Base-by-base conservation (phyloP, 1,140 invertebrate genomes). In the Drosophila simulans region DNA sequence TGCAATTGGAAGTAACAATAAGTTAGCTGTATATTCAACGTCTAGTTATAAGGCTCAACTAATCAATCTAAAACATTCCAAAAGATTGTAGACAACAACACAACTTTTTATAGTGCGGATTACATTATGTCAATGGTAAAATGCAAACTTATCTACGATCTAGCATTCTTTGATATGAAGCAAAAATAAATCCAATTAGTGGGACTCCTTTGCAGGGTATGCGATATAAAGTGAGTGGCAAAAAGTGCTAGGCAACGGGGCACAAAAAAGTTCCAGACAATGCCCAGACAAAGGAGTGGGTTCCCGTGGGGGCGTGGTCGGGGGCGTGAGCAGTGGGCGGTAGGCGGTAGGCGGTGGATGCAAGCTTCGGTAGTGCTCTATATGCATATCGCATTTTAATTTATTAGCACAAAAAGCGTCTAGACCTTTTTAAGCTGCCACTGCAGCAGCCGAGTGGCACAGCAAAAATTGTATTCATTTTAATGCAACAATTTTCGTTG, bases 381-480 rank as follows among this genome's bases (percentile, higher is more conserved):
- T 89, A 88, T 90, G 84, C 84, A 89, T 84, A 89, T 80, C 71
- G 84, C 80, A 89, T 89, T 89, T 89, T 89, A 89, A 89, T 89
- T 89, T 89, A 89, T 89, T 89, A 89, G 84, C 77, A 88, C 84
- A 89, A 88, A 88, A 88, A 88, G 77, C 73, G 84, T 89, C 84
- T 89, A 89, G 84, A 89, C 84, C 85, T 80, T 89, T 89, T 89
- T 89, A 89, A 89, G 84, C 85, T 89, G 45, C 55, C 54, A 43
- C 59, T 56, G 46, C 55, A 58, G 46, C 59, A 60, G 43, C 46
- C 34, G 43, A 69, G 51, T 34, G 43, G 37, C 58, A 81, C 37
- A 55, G 40, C 57, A 49, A 66, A 78, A 71, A 64, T 68, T 52
- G 64, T 65, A 57, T 80, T 65, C 76, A 80, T 79, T 76, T 79